phyloP scores from a whole-genome alignment of 2,888 invertebrate genomes.

The Spialia ferax region DNA sequence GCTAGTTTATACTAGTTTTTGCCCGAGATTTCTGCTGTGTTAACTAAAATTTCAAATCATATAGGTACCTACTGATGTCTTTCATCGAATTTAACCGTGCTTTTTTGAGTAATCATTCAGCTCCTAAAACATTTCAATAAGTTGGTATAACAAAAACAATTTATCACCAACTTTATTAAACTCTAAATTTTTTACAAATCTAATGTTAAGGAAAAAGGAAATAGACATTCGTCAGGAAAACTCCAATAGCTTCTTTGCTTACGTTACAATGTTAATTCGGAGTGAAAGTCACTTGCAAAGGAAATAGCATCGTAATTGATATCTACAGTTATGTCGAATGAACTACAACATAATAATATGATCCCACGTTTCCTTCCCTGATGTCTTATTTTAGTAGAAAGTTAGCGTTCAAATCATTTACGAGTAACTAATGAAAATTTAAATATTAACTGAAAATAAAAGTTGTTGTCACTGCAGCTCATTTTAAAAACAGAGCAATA shows the following conservation, averaged over 20 bases:
- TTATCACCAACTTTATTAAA: no score
- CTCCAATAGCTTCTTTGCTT: not conserved
- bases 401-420: not conserved
- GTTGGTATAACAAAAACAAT: no score
- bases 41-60: no score
- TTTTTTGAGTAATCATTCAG: no score
- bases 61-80: no score
- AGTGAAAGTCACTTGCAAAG: conserved; percentile 9
- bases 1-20: not conserved
- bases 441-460: no score
- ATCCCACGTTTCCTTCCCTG: not conserved
- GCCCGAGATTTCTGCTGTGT: not conserved
- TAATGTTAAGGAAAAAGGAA: not conserved
- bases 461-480: no score
- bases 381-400: not conserved
- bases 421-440: no score
- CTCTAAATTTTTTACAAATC: not conserved
- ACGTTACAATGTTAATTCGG: not conserved
- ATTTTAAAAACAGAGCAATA: no score
- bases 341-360: not conserved
- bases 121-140: no score
- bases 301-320: conserved; percentile 8
- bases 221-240: not conserved
- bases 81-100: no score
- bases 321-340: not conserved